Base-by-base conservation (phyloP, 2,113 vertebrate species). In the Oplegnathus fasciatus region DNA sequence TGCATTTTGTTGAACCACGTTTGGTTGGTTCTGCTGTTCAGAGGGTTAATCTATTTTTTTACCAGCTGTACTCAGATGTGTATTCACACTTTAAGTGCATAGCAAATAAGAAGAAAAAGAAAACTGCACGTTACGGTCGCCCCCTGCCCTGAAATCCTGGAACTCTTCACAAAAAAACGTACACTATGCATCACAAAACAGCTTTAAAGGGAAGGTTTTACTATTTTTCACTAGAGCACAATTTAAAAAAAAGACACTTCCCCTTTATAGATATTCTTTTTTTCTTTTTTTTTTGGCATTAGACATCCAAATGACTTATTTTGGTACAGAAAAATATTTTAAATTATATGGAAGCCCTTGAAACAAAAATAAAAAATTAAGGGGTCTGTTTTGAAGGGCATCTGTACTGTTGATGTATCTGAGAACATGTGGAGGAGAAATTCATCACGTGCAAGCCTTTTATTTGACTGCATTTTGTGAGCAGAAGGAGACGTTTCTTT, bases 321-420 rank as follows among this genome's bases (percentile, higher is more conserved):
- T 7, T 60, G 18, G 28, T 80, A 58, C 60, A 77, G 54, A 77
- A 13, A 83, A 73, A 42, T 64, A 72, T 78, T 68, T 61, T 40
- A 48, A 86, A 86, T 62, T 20, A 61, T 6, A 77, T 87, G 79
- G 88, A 92, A 93, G 88, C 91, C 91, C 91, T 89, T 92, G 72
- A 92, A 89, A 82, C 64, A 4, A 83, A 86, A 79, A 65, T 17
- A 26, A 40, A 10, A 54, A 26, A 28, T 37, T 4, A 64, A 46
- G 2, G 22, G 67, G 58, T 9, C 13, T 52, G 52, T 37, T 69
- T 34, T 60, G 72, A 65, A 54, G 78, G 79, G 58, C 26, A 1
- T 50, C 14, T 32, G 67, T 34, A 18, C 26, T 30, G 58, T 60
- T 32, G 37, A 48, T 37, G n/a, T 30, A 10, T 32, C 22, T 60